phyloP scores from a whole-genome alignment of 2,797 vertebrate species.

The Antennarius maculatus region DNA sequence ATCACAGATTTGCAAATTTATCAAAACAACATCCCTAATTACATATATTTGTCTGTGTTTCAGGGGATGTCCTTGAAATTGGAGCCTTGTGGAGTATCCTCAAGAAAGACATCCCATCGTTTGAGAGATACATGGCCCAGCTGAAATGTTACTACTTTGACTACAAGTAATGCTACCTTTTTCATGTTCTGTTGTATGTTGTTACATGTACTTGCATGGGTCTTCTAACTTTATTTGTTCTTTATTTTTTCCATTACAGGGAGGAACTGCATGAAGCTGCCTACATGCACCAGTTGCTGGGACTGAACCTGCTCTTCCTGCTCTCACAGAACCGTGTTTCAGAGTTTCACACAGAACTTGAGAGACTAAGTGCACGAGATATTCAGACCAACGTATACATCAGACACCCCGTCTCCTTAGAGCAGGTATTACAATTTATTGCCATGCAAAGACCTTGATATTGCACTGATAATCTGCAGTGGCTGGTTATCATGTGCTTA shows the following conservation, averaged over 20 bases:
- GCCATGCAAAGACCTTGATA: neutral
- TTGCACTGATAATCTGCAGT: neutral
- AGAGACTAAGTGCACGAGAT: conserved; percentile 89
- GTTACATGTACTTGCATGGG: accelerated
- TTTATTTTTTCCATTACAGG: conserved; percentile 66
- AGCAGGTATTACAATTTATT: conserved; percentile 83
- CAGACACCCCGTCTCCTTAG: conserved; percentile 92
- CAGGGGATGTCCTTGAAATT: conserved; percentile 95
- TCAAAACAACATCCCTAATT: neutral
- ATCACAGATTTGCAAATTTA: neutral
- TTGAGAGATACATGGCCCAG: conserved; percentile 96
- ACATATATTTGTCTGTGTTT: conserved; percentile 26
- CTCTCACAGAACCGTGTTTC: conserved; percentile 96
- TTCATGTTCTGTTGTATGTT: neutral
- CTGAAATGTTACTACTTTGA: conserved; percentile 98
- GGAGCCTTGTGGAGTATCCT: conserved; percentile 95
- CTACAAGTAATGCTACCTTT: conserved; percentile 86
- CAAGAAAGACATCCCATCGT: conserved; percentile 94
- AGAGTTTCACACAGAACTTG: conserved; percentile 96
- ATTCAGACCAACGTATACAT: conserved; percentile 96
- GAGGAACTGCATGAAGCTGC: conserved; percentile 91
- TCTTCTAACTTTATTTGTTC: conserved; percentile 23
- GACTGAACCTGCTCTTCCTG: conserved; percentile 95
- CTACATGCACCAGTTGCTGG: conserved; percentile 93
- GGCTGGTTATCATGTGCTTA: accelerated